These are phyloP conservation scores for Lydus trimaculatus DNA, from an alignment of 2,888 invertebrate genomes.

Conservation along the genomic window DNA sequence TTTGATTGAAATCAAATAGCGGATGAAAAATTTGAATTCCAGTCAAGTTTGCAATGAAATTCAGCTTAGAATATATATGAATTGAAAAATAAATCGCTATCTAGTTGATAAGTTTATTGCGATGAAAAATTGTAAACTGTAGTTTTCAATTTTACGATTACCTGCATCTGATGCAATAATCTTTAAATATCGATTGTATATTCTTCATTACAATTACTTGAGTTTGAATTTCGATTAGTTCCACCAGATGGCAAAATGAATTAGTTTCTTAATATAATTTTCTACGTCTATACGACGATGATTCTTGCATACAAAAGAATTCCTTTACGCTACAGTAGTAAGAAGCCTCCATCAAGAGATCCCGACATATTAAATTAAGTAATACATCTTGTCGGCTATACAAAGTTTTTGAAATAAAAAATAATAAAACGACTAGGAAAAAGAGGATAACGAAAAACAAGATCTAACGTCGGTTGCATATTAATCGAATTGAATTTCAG, in stretches of 20 bases:
- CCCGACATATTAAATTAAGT: constrained; percentile 27
- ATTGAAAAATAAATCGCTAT: neutral
- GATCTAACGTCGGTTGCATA: constrained; percentile 31
- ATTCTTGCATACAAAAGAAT: constrained; percentile 16
- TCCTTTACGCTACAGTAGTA: neutral
- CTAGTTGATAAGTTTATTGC: neutral
- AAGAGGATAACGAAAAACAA: constrained; percentile 22
- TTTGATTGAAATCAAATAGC: neutral
- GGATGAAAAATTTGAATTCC: neutral
- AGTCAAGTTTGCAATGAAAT: neutral
- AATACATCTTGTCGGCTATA: constrained; percentile 24
- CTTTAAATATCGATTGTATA: neutral
- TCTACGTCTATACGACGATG: neutral
- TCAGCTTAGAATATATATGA: neutral
- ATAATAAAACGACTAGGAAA: neutral
- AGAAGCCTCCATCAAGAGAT: constrained; percentile 8
- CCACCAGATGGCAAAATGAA: neutral
- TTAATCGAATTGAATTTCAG: constrained; percentile 28
- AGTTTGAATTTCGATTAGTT: constrained; percentile 5
- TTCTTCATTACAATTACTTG: neutral
- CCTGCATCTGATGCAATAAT: neutral
- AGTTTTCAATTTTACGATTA: neutral
- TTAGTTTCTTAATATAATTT: constrained; percentile 11
- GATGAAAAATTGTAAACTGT: neutral
- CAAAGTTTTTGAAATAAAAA: constrained; percentile 22